Conservation (phyloP, 1,140 invertebrate species). For the Pseudomyrmex flavicornis region DNA sequence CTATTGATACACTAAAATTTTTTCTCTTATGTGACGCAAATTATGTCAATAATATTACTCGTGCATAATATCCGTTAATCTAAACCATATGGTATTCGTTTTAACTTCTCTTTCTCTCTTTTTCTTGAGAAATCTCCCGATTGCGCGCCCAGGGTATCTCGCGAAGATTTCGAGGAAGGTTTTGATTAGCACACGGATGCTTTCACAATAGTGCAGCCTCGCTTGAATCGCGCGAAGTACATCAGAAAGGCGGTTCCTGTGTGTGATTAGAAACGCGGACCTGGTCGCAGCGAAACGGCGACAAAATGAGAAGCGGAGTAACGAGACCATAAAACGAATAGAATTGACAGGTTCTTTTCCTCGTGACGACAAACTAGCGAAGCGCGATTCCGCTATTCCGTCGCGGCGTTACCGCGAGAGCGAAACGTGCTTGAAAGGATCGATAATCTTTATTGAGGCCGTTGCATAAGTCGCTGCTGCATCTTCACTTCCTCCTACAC, state of each 20-base stretch:
- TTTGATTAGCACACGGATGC: constrained; percentile 33
- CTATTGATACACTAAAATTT: no score
- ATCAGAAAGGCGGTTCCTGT: constrained; percentile 31
- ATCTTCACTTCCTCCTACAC: constrained; percentile 42
- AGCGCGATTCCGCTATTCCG: constrained; percentile 20
- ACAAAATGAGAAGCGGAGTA: constrained; percentile 43
- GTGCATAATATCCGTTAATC: no score
- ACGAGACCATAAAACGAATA: constrained; percentile 29
- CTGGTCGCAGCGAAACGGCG: constrained; percentile 18
- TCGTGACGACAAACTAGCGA: constrained; percentile 5
- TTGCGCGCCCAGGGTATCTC: constrained; percentile 5
- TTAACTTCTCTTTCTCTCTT: no score
- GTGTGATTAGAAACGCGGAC: constrained; percentile 38
- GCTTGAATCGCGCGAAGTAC: constrained; percentile 39
- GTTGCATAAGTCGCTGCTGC: constrained; percentile 40
- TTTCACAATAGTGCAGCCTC: constrained; percentile 58
- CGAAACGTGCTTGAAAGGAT: constrained; percentile 41
- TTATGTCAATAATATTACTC: no score
- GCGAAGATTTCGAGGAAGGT: constrained; percentile 30
- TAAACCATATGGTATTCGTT: no score
- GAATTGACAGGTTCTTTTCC: constrained; percentile 32
- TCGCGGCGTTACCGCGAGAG: not conserved
- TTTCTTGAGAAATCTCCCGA: constrained; percentile 1
- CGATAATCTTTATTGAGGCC: constrained; percentile 47
- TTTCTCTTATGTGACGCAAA: no score